A percentile compares a stretch with the other conserved stretches of the same genome.
Evolutionary conservation across 1,140 invertebrate species (phyloP).

Genomic region (Teleopsis dalmanni): DNA sequence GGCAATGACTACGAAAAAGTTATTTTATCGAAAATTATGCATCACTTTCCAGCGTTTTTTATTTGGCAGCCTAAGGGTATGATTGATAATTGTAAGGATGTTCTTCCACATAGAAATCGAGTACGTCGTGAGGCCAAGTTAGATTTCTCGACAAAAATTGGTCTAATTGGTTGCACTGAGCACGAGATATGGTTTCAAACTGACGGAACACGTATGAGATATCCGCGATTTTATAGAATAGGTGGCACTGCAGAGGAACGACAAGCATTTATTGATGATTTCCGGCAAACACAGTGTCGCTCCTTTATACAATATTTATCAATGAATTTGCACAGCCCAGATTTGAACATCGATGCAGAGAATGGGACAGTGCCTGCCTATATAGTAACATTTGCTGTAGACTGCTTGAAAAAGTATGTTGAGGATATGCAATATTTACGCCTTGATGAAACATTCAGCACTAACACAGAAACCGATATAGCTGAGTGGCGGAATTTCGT

Average conservation of each 20-base stretch:
- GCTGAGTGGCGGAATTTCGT: conserved; percentile 68
- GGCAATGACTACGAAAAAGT: conserved; percentile 41
- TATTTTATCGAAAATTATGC: conserved; percentile 51
- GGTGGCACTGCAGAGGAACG: conserved; percentile 46
- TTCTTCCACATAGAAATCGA: conserved; percentile 48
- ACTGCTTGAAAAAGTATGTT: conserved; percentile 28
- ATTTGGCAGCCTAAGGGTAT: conserved; percentile 48
- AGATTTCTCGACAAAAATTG: conserved; percentile 55
- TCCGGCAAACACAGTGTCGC: conserved; percentile 72
- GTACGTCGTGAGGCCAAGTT: conserved; percentile 48
- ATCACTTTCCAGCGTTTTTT: conserved; percentile 50
- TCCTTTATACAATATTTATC: conserved; percentile 72
- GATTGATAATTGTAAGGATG: conserved; percentile 35
- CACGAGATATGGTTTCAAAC: conserved; percentile 54
- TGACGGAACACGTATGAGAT: conserved; percentile 49
- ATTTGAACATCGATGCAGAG: conserved; percentile 19
- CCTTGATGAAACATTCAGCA: conserved; percentile 14
- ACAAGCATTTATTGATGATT: conserved; percentile 49
- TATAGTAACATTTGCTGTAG: conserved; percentile 51
- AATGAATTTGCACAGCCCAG: conserved; percentile 24
- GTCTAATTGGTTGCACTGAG: conserved; percentile 52
- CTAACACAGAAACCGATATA: conserved; percentile 27
- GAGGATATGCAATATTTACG: conserved; percentile 26
- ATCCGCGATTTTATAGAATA: conserved; percentile 52
- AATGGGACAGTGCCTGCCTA: conserved; percentile 34